Percentiles rank a stretch among this genome's conserved stretches.
Evolutionary conservation across 2,113 vertebrate species (phyloP).

Genomic region (Lonchura striata): DNA sequence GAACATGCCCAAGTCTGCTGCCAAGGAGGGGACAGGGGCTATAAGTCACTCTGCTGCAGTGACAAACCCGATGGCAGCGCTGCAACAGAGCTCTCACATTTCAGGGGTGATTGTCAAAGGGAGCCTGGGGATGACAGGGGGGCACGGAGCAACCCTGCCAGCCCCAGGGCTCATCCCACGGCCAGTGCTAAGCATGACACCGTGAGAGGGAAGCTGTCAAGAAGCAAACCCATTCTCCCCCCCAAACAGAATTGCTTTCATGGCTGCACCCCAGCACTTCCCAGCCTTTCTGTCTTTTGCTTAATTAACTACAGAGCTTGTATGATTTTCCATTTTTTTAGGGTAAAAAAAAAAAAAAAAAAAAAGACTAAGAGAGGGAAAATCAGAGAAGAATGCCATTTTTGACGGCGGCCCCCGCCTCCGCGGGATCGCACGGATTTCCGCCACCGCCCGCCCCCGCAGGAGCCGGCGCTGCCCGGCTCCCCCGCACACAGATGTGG

Average conservation of each 20-base stretch:
- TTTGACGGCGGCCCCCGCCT: neutral
- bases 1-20: neutral
- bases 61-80: neutral
- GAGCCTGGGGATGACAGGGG: neutral
- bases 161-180: rapidly evolving
- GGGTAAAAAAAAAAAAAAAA: neutral
- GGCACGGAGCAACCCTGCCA: neutral
- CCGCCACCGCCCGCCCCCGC: neutral
- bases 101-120: neutral
- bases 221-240: neutral
- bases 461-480: neutral
- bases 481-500: constrained; percentile 56
- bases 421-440: neutral
- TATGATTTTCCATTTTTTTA: neutral
- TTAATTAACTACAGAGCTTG: constrained; percentile 49
- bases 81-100: neutral
- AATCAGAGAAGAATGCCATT: constrained; percentile 6
- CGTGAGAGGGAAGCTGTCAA: neutral
- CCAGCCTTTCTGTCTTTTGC: neutral
- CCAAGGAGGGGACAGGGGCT: neutral
- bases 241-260: neutral
- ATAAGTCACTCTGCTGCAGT: neutral
- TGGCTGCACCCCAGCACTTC: neutral
- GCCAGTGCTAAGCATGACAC: neutral
- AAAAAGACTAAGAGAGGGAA: neutral